Base-by-base conservation (phyloP, 1,140 invertebrate species). In the Dendroctonus ponderosae region DNA sequence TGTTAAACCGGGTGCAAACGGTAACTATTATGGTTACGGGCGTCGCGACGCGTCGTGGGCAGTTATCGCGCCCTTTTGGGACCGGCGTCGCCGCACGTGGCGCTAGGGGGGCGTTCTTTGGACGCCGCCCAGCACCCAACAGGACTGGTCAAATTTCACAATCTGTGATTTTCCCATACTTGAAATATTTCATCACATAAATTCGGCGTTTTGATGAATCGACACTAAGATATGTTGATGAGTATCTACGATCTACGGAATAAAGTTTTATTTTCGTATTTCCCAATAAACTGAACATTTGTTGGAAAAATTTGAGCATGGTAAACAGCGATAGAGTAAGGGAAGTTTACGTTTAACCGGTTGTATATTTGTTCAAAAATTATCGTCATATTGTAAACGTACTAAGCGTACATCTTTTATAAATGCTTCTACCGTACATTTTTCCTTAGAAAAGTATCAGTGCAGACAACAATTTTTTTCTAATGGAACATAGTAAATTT, bases 31-130 rank as follows among this genome's bases (percentile, higher is more conserved):
- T 59, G 63, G 63, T 58, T 65, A 58, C 63, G 63, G 62, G 56
- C 63, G 63, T 65, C 63, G 53, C 54, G 63, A 49, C 53, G 53
- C 63, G 42, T 65, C 63, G 63, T 65, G 63, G 63, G 39, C 63
- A 65, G 53, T 65, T 65, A 65, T 65, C 54, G 53, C 63, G 63
- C 63, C 63, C 63, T 58, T 58, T 58, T 59, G 63, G 63, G 61
- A 63, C 61, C 14, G 51, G 42, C 53, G 63, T 58, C 63, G 54
- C 52, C 62, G 62, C 58, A 65, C 63, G 63, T 65, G 63, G 62
- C 62, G 50, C 15, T 54, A 26, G 46, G 40, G 63, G 63, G 63
- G 50, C 44, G 53, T 42, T 7, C 37, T 38, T 53, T 37, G 50
- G 54, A 65, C 63, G 63, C 63, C 63, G 63, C 63, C 63, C 63